Conservation (phyloP, 2,888 invertebrate species). For the Priocnemis perturbator region DNA sequence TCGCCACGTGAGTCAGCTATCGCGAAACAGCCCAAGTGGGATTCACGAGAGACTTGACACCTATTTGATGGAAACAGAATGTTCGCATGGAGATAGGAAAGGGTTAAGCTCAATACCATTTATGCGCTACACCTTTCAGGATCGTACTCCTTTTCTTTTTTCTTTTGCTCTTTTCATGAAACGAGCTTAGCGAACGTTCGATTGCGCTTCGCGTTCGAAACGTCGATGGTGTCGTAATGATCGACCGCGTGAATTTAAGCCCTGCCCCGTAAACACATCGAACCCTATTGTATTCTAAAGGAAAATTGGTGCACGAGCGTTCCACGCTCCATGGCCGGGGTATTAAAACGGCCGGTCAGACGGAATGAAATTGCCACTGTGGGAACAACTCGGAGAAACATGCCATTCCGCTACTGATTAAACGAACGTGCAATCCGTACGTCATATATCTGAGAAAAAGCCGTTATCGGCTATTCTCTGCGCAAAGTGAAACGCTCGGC, state of each 20-base stretch:
- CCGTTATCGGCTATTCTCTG: no score
- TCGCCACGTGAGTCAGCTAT: conserved; percentile 9
- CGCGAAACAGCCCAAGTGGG: background rate
- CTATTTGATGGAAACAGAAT: background rate
- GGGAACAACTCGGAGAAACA: no score
- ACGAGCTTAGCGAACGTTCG: background rate
- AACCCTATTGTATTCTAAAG: no score
- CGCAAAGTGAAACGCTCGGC: no score
- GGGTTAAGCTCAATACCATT: no score
- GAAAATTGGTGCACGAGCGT: conserved; percentile 3
- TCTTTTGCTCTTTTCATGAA: background rate
- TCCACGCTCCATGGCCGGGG: conserved; percentile 19
- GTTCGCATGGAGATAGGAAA: no score
- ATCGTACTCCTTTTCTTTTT: background rate
- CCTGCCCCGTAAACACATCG: no score
- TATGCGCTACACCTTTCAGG: background rate
- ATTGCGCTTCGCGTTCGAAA: background rate
- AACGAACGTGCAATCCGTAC: no score
- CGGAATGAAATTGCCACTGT: no score
- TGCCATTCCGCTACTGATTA: no score
- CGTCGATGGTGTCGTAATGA: background rate
- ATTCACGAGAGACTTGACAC: background rate
- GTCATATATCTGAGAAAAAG: no score
- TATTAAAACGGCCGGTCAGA: conserved; percentile 23
- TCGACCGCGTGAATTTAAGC: no score